Evolutionary conservation across 2,888 invertebrate genomes (phyloP).

Genomic region (Drosophila vallismaia): DNA sequence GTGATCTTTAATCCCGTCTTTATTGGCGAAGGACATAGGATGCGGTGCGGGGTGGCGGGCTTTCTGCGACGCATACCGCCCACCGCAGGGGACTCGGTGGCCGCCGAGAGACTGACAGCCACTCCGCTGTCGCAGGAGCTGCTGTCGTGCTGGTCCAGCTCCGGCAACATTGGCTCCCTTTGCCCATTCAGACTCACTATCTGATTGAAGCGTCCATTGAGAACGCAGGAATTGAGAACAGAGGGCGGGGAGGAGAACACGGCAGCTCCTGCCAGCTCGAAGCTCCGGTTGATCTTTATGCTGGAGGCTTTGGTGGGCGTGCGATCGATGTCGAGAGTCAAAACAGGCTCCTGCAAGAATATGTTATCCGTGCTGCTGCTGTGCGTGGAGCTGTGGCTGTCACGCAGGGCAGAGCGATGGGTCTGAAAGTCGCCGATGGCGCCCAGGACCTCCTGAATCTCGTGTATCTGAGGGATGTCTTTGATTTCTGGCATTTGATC

Average conservation of each 20-base stretch:
- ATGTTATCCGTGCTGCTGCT: conserved; percentile 82
- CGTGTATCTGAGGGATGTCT: conserved; percentile 10
- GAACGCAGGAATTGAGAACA: conserved; percentile 61
- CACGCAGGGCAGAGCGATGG: conserved; percentile 67
- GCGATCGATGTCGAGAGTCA: conserved; percentile 83
- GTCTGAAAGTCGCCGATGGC: conserved; percentile 53
- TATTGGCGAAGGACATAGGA: conserved; percentile 84
- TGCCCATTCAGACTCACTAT: conserved; percentile 79
- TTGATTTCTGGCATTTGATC: conserved; percentile 23
- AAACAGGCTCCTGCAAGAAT: conserved; percentile 83
- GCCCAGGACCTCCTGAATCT: conserved; percentile 17
- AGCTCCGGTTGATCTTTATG: conserved; percentile 82
- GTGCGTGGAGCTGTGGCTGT: conserved; percentile 77
- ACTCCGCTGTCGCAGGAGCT: conserved; percentile 84
- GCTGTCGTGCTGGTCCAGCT: conserved; percentile 81
- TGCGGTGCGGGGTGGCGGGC: conserved; percentile 86
- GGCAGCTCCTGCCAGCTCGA: conserved; percentile 80
- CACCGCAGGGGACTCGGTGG: conserved; percentile 26
- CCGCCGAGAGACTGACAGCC: conserved; percentile 65
- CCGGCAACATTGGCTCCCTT: conserved; percentile 26
- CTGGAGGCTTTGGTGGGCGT: conserved; percentile 83
- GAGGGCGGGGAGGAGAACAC: conserved; percentile 82
- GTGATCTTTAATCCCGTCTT: conserved; percentile 58
- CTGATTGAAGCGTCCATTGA: conserved; percentile 83
- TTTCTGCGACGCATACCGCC: conserved; percentile 73